Percentiles rank a stretch among this genome's conserved stretches.
These are phyloP conservation scores for Cheilosia grossa DNA, from an alignment of 2,888 invertebrate species.

Conservation along the genomic window DNA sequence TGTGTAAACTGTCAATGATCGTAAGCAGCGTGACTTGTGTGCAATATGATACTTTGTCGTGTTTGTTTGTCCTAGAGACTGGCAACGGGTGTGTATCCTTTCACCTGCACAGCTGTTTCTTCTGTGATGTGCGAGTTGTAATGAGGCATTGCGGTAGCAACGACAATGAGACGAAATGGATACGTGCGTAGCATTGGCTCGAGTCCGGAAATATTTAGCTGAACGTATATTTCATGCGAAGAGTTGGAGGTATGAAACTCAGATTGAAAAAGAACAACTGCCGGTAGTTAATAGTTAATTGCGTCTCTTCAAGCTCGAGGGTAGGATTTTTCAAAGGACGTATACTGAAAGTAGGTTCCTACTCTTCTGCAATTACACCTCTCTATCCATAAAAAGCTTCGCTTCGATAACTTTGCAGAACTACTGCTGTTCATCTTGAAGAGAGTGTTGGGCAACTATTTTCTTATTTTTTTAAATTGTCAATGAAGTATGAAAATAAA, in stretches of 20 bases:
- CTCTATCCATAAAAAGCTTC: no score
- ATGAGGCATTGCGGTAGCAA: slow-evolving; percentile 22
- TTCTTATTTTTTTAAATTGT: no score
- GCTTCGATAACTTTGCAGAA: no score
- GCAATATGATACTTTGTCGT: slow-evolving; percentile 67
- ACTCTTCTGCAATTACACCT: no score
- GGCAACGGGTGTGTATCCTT: slow-evolving; percentile 57
- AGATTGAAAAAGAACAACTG: neutral
- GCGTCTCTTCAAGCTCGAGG: no score
- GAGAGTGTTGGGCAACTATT: no score
- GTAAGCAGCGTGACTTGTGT: slow-evolving; percentile 29
- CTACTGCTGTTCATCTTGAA: no score
- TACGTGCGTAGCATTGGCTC: neutral
- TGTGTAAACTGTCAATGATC: slow-evolving; percentile 42
- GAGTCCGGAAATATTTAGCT: neutral
- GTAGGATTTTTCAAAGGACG: no score
- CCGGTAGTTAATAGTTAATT: no score
- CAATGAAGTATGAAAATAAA: no score
- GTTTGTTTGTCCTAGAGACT: slow-evolving; percentile 54
- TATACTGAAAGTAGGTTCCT: no score
- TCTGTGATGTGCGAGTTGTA: slow-evolving; percentile 15
- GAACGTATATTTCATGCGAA: neutral
- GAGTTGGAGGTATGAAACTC: neutral
- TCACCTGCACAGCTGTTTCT: slow-evolving; percentile 68
- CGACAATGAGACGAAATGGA: neutral